Base-by-base conservation (phyloP, 2,888 invertebrate species). In the Poecilus cupreus region DNA sequence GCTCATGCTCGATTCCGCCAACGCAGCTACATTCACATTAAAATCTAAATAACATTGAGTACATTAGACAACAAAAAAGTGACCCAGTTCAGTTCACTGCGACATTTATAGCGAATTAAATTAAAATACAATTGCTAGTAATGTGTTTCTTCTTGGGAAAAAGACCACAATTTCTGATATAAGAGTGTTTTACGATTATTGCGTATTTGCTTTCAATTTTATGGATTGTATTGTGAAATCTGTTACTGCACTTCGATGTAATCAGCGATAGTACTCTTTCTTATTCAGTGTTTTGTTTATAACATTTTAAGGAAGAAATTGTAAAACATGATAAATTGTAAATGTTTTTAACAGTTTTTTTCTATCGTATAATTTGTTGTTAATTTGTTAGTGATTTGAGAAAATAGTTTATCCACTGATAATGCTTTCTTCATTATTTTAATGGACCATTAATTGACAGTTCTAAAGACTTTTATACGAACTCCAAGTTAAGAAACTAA, bases 81-180 rank as follows among this genome's bases (percentile, higher is more conserved):
- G 64, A 68, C 64, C 64, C 64, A 68, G 16, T 32, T 68, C 24
- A 11, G 26, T n/a, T n/a, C 0, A 32, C 2, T 32, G 32, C 32
- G 64, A 68, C 64, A 37, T 26, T 60, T 60, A 60, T 32, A 32
- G 37, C 8, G 32, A 18, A 68, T 68, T 68, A 68, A 32, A 68
- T 68, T 68, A 68, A 68, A 68, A 68, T 68, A 68, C 64, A 68
- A 68, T 68, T 37, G 11, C 32, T 16, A 11, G 64, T 39, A 68
- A 68, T 68, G 64, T 32, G 32, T 60, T 60, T 13, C 32, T 60
- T 32, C 16, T 26, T 16, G 11, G 16, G 60, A 26, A 32, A 51
- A 18, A n/a, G n/a, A n/a, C n/a, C 10, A 18, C 51, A n/a, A 10
- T 10, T 11, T 51, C 51, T 8, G 51, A 13, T 43, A 60, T 60